Percentiles rank a stretch among this genome's conserved stretches.
Conservation (phyloP, 2,888 invertebrate species). For the Chesias legatella region DNA sequence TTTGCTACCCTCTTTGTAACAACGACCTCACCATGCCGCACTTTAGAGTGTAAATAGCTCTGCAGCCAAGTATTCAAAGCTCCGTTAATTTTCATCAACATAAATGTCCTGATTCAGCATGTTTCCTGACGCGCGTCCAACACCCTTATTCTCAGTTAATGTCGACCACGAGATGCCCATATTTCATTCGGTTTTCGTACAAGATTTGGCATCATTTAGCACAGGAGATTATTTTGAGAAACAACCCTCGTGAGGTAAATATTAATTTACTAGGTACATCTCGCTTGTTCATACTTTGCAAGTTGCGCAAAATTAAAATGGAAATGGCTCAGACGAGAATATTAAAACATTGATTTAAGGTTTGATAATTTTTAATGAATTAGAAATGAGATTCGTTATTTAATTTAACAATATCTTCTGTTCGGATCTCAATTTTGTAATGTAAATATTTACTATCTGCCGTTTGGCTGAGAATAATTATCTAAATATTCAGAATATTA, state of each 20-base stretch:
- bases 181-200: too few species aligned
- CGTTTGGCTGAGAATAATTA: too few species aligned
- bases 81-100: conserved; percentile 8
- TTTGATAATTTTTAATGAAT: conserved; percentile 12
- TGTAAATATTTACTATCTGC: too few species aligned
- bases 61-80: conserved; percentile 24
- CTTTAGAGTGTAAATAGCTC: conserved; percentile 29
- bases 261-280: too few species aligned
- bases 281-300: background rate
- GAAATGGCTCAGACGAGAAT: conserved; percentile 12
- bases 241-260: too few species aligned
- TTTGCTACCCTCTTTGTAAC: conserved; percentile 29
- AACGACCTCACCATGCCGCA: conserved; percentile 20
- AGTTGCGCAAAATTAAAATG: conserved; percentile 12
- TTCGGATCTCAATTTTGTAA: too few species aligned
- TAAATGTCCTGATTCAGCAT: conserved; percentile 8
- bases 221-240: too few species aligned
- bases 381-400: background rate
- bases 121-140: conserved; percentile 5
- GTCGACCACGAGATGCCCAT: too few species aligned
- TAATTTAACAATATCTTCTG: too few species aligned
- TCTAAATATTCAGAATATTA: too few species aligned
- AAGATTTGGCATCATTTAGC: too few species aligned
- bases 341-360: conserved; percentile 11
- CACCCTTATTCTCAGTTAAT: background rate